These are phyloP conservation scores for Tachystola acroxantha DNA, from an alignment of 2,888 invertebrate genomes.

Conservation along the genomic window DNA sequence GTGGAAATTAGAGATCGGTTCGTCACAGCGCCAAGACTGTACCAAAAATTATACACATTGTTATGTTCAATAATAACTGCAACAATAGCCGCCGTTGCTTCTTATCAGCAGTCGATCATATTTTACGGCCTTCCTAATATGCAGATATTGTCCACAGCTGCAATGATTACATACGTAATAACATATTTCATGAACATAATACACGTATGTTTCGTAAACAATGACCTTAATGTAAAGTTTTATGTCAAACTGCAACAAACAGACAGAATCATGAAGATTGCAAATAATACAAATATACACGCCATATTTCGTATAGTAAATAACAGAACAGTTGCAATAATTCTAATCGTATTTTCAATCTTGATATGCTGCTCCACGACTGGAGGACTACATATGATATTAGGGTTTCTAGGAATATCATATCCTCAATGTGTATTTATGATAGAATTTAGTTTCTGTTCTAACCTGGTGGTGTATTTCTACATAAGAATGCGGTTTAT, in stretches of 20 bases:
- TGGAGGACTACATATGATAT: slow-evolving; percentile 1
- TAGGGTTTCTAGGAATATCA: not conserved
- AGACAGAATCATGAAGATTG: slow-evolving; percentile 42
- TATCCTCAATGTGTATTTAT: not conserved
- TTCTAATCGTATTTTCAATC: slow-evolving; percentile 10
- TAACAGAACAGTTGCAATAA: not conserved
- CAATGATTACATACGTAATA: slow-evolving; percentile 18
- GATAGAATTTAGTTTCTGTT: slow-evolving; percentile 1
- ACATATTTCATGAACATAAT: slow-evolving; percentile 28
- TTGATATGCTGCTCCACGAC: slow-evolving; percentile 11
- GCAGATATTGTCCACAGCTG: slow-evolving; percentile 1
- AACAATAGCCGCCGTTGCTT: not conserved
- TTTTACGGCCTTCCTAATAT: not conserved
- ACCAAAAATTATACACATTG: slow-evolving; percentile 39
- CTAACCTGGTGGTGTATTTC: slow-evolving; percentile 11
- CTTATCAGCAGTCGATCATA: not conserved
- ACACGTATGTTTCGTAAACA: slow-evolving; percentile 42
- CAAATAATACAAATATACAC: slow-evolving; percentile 18
- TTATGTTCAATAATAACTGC: not conserved
- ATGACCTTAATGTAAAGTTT: slow-evolving; percentile 34
- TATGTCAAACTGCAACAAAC: slow-evolving; percentile 45
- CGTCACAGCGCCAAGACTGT: slow-evolving; percentile 33
- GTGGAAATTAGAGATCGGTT: slow-evolving; percentile 38
- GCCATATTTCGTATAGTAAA: not conserved
- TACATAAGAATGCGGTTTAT: slow-evolving; percentile 4